Evolutionary conservation across 2,888 invertebrate genomes (phyloP).

Genomic region (Sinelater perroti): DNA sequence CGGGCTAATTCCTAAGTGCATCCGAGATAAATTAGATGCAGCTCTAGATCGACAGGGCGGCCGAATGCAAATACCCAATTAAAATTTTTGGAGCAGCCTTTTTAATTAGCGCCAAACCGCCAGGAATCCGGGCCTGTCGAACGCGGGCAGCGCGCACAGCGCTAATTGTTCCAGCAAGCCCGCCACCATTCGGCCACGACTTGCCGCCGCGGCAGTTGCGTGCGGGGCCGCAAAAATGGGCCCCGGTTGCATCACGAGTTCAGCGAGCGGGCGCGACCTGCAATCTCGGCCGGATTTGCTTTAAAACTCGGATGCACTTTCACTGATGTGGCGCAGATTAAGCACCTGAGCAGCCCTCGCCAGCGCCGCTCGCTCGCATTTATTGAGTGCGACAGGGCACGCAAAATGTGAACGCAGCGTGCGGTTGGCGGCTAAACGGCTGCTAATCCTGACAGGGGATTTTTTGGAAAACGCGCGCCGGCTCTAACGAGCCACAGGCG

Average conservation of each 20-base stretch:
- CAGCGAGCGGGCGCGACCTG: conserved; percentile 21
- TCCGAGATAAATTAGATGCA: conserved; percentile 6
- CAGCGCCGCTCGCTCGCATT: conserved; percentile 36
- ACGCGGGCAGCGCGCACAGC: neutral
- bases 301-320: conserved; percentile 33
- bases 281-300: conserved; percentile 28
- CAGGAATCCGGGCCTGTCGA: neutral
- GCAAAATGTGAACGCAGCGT: conserved; percentile 41
- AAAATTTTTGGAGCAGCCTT: conserved; percentile 8
- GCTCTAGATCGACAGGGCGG: neutral
- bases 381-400: conserved; percentile 40
- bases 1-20: conserved; percentile 2
- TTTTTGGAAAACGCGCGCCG: neutral
- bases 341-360: conserved; percentile 29
- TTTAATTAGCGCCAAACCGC: conserved; percentile 10
- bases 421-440: conserved; percentile 29
- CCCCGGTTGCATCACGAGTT: conserved; percentile 4
- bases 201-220: neutral
- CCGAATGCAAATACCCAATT: conserved; percentile 10
- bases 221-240: neutral
- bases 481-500: neutral
- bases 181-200: no score
- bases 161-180: conserved; percentile 3
- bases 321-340: conserved; percentile 35
- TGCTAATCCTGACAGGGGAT: conserved; percentile 15